phyloP scores from a whole-genome alignment of 2,113 vertebrate species.

The Polypterus senegalus region DNA sequence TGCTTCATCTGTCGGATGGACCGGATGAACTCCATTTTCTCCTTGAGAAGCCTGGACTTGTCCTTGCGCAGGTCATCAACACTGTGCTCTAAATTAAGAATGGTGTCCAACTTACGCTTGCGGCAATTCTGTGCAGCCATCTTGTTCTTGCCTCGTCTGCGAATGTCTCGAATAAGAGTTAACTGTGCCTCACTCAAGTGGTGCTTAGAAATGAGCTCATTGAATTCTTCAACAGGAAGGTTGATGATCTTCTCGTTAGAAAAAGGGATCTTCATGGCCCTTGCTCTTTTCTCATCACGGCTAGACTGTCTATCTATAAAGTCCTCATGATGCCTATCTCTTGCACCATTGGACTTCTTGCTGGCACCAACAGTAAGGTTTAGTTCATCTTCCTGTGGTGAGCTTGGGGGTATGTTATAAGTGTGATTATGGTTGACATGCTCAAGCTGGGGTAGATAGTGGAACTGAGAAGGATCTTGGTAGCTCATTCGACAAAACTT shows the following conservation, averaged over 20 bases:
- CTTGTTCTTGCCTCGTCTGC: slow-evolving; percentile 93
- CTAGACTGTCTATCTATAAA: slow-evolving; percentile 83
- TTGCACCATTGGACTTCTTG: slow-evolving; percentile 63
- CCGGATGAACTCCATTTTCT: slow-evolving; percentile 87
- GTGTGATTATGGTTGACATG: slow-evolving; percentile 90
- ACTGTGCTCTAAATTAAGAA: slow-evolving; percentile 88
- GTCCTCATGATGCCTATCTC: slow-evolving; percentile 51
- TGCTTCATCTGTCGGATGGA: slow-evolving; percentile 95
- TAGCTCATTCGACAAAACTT: slow-evolving; percentile 97
- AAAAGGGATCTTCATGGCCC: slow-evolving; percentile 95
- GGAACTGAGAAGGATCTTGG: slow-evolving; percentile 79
- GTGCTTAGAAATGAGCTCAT: slow-evolving; percentile 90
- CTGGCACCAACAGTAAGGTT: slow-evolving; percentile 35
- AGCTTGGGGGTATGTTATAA: slow-evolving; percentile 76
- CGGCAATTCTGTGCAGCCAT: slow-evolving; percentile 97
- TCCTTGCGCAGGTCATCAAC: slow-evolving; percentile 83
- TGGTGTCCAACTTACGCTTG: slow-evolving; percentile 93
- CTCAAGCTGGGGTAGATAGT: slow-evolving; percentile 79
- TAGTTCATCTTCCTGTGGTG: slow-evolving; percentile 42
- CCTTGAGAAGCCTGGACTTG: slow-evolving; percentile 79
- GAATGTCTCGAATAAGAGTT: slow-evolving; percentile 89
- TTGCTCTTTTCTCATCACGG: slow-evolving; percentile 81
- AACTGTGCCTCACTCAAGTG: slow-evolving; percentile 89
- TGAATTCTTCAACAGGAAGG: slow-evolving; percentile 94
- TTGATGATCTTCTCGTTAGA: slow-evolving; percentile 97